Evolutionary conservation across 2,113 vertebrate species (phyloP).

Genomic region (Peromyscus polionotus): DNA sequence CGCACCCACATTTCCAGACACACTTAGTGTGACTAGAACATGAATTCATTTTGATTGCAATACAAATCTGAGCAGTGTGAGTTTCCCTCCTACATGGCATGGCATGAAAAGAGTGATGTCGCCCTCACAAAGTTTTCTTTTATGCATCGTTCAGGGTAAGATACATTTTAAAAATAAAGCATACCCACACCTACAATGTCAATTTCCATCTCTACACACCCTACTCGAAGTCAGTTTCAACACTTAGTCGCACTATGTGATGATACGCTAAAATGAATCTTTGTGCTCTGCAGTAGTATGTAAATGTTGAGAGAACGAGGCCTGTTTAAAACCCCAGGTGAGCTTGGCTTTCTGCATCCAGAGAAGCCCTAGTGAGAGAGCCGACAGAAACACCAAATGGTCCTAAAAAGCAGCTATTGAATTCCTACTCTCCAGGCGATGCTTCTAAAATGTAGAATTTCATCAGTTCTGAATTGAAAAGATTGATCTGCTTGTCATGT

Average conservation of each 20-base stretch:
- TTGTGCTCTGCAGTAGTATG: constrained; percentile 53
- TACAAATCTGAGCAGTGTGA: not conserved
- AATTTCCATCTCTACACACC: constrained; percentile 29
- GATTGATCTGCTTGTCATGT: constrained; percentile 91
- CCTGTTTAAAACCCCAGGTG: constrained; percentile 75
- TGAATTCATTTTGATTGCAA: constrained; percentile 59
- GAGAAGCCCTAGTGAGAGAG: constrained; percentile 76
- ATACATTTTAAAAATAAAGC: constrained; percentile 23
- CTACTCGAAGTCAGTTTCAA: constrained; percentile 18
- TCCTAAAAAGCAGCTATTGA: constrained; percentile 85
- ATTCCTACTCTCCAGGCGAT: constrained; percentile 85
- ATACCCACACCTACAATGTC: constrained; percentile 1
- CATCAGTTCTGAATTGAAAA: constrained; percentile 88
- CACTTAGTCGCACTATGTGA: not conserved
- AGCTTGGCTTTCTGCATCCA: constrained; percentile 76
- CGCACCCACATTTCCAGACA: not conserved
- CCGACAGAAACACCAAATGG: constrained; percentile 80
- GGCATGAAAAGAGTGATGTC: constrained; percentile 15
- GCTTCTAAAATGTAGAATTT: constrained; percentile 88
- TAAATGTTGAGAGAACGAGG: constrained; percentile 48
- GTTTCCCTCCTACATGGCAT: not conserved
- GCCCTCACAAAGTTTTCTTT: not conserved
- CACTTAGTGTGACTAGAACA: not conserved
- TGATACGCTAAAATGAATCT: constrained; percentile 60
- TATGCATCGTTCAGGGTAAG: not conserved